phyloP scores from a whole-genome alignment of 2,113 vertebrate genomes.

The Labeo catla region DNA sequence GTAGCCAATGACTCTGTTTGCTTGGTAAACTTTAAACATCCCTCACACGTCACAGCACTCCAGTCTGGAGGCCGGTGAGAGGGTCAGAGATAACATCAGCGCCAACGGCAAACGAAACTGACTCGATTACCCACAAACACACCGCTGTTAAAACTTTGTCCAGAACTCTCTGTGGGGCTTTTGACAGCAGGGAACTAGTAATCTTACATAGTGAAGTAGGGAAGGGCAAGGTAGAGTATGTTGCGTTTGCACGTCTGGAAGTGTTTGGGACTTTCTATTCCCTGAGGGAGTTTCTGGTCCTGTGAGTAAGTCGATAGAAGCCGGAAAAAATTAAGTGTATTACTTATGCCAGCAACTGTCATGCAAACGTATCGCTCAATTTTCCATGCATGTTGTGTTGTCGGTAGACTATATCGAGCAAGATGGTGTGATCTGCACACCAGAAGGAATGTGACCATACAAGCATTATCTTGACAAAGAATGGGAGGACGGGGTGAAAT shows the following conservation, averaged over 20 bases:
- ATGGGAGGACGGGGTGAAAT: background rate
- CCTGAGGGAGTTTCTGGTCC: background rate
- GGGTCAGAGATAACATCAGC: conserved; percentile 1
- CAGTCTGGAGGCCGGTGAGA: conserved; percentile 2
- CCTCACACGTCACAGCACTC: background rate
- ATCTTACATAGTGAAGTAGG: background rate
- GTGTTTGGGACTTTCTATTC: background rate
- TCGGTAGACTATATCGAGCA: background rate
- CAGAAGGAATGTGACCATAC: background rate
- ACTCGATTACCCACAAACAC: background rate
- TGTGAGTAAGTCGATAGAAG: background rate
- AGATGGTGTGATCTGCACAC: background rate
- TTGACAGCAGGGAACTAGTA: background rate
- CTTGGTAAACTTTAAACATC: background rate
- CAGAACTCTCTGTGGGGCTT: background rate
- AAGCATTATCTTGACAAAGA: background rate
- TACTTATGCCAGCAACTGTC: background rate
- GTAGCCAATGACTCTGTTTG: background rate
- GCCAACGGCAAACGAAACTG: background rate
- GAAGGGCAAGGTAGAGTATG: background rate
- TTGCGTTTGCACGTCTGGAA: background rate
- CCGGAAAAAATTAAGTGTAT: background rate
- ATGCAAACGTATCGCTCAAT: background rate
- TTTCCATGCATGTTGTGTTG: background rate
- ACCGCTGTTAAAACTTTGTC: background rate